phyloP scores from a whole-genome alignment of 2,797 vertebrate genomes.

The Linurgus olivaceus region DNA sequence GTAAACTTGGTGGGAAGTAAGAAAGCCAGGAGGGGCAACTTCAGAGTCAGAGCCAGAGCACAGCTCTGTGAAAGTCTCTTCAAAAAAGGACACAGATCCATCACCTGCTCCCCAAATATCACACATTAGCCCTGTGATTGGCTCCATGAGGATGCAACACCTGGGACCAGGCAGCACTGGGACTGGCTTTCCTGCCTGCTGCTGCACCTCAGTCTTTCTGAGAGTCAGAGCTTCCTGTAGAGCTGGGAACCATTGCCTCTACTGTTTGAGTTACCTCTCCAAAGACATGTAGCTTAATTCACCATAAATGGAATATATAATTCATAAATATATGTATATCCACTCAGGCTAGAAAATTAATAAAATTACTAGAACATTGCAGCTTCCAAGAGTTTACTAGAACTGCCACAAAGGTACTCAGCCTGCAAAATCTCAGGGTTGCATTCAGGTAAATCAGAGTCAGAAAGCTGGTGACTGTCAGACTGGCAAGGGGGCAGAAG shows the following conservation, averaged over 20 bases:
- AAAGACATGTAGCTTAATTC: neutral
- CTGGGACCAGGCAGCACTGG: neutral
- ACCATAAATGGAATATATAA: neutral
- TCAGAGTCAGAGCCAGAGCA: neutral
- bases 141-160: accelerated
- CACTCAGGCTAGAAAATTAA: neutral
- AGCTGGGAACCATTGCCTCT: neutral
- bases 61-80: neutral
- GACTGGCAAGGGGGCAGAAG: neutral
- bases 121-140: neutral
- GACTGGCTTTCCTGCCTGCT: neutral
- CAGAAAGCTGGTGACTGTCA: neutral
- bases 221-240: neutral
- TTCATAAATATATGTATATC: neutral
- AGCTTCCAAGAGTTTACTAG: neutral
- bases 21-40: neutral
- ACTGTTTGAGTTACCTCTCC: neutral
- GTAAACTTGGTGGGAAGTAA: neutral
- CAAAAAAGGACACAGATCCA: neutral
- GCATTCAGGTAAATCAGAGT: neutral
- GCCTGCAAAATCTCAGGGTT: neutral
- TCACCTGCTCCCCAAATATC: neutral
- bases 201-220: neutral
- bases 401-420: neutral
- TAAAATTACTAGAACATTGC: neutral